Conservation (phyloP, 2,113 vertebrate species). For the Protobothrops mucrosquamatus region DNA sequence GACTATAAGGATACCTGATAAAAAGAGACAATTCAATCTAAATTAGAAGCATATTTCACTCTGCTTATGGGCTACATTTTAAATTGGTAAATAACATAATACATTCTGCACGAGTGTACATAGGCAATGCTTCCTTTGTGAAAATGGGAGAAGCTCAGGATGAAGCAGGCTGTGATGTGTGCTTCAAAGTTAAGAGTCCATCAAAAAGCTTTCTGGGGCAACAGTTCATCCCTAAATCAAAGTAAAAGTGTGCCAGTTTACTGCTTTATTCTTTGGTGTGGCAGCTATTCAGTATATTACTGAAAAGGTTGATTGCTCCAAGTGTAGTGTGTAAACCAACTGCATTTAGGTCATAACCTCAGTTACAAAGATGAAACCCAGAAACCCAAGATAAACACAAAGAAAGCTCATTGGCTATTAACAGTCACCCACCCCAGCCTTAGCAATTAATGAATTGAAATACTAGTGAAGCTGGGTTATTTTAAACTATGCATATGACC, state of each 20-base stretch:
- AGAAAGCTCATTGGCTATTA: neutral
- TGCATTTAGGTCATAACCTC: slow-evolving; percentile 30
- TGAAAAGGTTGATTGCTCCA: slow-evolving; percentile 22
- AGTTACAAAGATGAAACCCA: slow-evolving; percentile 5
- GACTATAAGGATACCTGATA: neutral
- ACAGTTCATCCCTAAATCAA: slow-evolving; percentile 30
- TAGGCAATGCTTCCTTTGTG: neutral
- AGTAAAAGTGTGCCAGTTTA: slow-evolving; percentile 22
- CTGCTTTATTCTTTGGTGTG: slow-evolving; percentile 11
- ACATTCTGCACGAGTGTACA: neutral
- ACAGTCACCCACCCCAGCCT: neutral
- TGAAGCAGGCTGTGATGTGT: neutral
- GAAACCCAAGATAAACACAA: neutral
- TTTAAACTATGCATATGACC: slow-evolving; percentile 38
- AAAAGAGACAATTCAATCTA: neutral
- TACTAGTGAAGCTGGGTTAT: slow-evolving; percentile 12
- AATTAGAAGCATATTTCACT: neutral
- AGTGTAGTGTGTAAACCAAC: slow-evolving; percentile 39
- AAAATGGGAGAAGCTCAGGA: neutral
- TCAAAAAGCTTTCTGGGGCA: slow-evolving; percentile 21
- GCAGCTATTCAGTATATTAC: slow-evolving; percentile 18
- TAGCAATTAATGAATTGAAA: slow-evolving; percentile 18
- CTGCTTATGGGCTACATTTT: neutral
- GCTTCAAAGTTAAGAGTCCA: neutral
- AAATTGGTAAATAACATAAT: neutral